Evolutionary conservation across 2,888 invertebrate species (phyloP), one percentile per base, ranked within the genome.

Genomic region (Galeruca laticollis): DNA sequence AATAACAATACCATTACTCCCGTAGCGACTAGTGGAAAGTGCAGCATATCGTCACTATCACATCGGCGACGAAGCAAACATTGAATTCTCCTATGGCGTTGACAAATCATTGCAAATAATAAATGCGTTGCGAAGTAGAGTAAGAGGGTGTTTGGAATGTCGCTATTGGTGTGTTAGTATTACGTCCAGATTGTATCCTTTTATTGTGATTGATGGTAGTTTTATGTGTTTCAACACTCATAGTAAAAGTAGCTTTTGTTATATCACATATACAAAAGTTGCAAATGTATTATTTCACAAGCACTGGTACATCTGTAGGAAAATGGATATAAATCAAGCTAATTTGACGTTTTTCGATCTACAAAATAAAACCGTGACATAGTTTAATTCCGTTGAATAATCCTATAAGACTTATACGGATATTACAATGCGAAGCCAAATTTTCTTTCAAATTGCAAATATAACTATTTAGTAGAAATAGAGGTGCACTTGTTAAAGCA

Each of bases 41-140:
- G 47, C 47, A 9, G 15, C 47, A 47, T 47, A 47, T 47, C 47
- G 18, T 18, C 15, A 18, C 18, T 18, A 47, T 18, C 63, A 63
- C 31, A 54, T 57, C 35, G 60, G 63, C 72, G 61, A 60, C 71
- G 69, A 62, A 61, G 73, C 70, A 69, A 71, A 74, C 71, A 83
- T 84, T 83, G 83, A 83, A 84, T 84, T 84, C 81, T 80, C 75
- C 75, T 75, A 74, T 82, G 83, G 83, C 84, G 82, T 84, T 84
- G 84, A 84, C 83, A 84, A 84, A 84, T 84, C 82, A 82, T 82
- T 81, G 80, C 81, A 80, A 64, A 63, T 69, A 72, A 70, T 73
- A 74, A 77, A 57, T 47, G 47, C 8, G 47, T 18, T 47, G 18
- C 18, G 47, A 18, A 47, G 47, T 47, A 10, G 9, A 47, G 18